Percentiles rank a stretch among this genome's conserved stretches.
Conservation (phyloP, 2,797 vertebrate species). For the Sebastes matsubarae region DNA sequence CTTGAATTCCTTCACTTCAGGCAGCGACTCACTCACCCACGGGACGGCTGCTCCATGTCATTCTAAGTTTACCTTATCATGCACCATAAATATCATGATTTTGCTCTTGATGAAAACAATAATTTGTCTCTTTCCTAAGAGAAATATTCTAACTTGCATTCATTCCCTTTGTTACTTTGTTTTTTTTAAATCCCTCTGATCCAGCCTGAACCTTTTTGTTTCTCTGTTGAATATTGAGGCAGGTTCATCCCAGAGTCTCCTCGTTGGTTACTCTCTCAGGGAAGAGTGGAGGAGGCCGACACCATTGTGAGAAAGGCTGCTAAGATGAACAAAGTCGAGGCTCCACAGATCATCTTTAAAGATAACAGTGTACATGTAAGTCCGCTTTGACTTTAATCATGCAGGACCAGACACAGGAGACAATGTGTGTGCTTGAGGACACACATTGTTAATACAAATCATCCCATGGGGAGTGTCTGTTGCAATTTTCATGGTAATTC, state of each 20-base stretch:
- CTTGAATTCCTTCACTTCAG: too few species aligned
- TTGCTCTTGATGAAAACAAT: background rate
- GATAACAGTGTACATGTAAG: slow-evolving; percentile 8
- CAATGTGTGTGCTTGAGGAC: background rate
- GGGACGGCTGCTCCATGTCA: too few species aligned
- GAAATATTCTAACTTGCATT: background rate
- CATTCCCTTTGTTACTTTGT: background rate
- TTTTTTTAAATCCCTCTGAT: background rate
- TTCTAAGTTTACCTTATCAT: background rate
- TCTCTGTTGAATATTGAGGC: background rate
- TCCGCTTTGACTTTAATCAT: background rate
- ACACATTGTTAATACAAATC: background rate
- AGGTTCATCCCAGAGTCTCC: slow-evolving; percentile 83
- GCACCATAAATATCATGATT: background rate
- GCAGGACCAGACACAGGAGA: background rate
- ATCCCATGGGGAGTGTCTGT: background rate
- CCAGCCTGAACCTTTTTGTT: background rate
- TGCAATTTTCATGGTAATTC: background rate
- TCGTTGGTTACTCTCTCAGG: slow-evolving; percentile 77
- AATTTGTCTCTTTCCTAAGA: background rate
- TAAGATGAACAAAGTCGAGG: slow-evolving; percentile 68
- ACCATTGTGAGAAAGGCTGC: slow-evolving; percentile 73
- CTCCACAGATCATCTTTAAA: slow-evolving; percentile 67
- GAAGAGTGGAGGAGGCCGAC: slow-evolving; percentile 70
- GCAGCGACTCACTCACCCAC: too few species aligned